These are phyloP conservation scores for Drosophila testacea DNA, from an alignment of 2,888 invertebrate genomes.

Conservation along the genomic window DNA sequence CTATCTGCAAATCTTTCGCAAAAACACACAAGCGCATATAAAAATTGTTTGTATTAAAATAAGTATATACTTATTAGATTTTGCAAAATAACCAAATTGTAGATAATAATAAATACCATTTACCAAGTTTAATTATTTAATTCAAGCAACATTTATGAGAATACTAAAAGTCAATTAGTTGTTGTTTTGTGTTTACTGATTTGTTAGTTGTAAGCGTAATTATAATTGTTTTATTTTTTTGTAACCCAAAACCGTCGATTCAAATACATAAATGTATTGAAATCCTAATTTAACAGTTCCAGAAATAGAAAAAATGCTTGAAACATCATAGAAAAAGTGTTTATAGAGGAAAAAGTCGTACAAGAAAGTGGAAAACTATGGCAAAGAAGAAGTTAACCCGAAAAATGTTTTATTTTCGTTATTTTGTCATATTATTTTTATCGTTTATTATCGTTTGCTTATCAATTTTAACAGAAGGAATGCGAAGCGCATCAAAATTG, in stretches of 20 bases:
- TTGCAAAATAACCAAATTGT: conserved; percentile 73
- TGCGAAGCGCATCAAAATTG: conserved; percentile 36
- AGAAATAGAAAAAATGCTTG: conserved; percentile 43
- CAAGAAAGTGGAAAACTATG: conserved; percentile 32
- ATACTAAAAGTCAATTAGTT: conserved; percentile 52
- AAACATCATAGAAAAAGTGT: conserved; percentile 47
- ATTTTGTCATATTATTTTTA: conserved; percentile 39
- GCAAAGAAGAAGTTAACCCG: conserved; percentile 75
- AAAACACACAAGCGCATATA: conserved; percentile 74
- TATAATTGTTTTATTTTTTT: conserved; percentile 11
- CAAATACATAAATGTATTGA: conserved; percentile 49
- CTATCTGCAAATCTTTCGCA: conserved; percentile 66
- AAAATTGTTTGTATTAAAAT: conserved; percentile 17
- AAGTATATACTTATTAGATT: conserved; percentile 59
- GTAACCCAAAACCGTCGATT: conserved; percentile 56
- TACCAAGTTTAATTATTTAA: conserved; percentile 55
- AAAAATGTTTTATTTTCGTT: conserved; percentile 85
- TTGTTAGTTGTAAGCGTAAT: conserved; percentile 53
- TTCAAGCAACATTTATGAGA: conserved; percentile 52
- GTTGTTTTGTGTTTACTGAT: conserved; percentile 21
- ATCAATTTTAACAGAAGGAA: conserved; percentile 25
- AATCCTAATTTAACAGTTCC: conserved; percentile 43
- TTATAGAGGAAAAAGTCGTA: conserved; percentile 42
- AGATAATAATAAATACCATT: conserved; percentile 57
- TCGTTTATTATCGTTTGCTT: conserved; percentile 14